These are phyloP conservation scores for Alosa alosa DNA, from an alignment of 2,113 vertebrate genomes.

Conservation along the genomic window DNA sequence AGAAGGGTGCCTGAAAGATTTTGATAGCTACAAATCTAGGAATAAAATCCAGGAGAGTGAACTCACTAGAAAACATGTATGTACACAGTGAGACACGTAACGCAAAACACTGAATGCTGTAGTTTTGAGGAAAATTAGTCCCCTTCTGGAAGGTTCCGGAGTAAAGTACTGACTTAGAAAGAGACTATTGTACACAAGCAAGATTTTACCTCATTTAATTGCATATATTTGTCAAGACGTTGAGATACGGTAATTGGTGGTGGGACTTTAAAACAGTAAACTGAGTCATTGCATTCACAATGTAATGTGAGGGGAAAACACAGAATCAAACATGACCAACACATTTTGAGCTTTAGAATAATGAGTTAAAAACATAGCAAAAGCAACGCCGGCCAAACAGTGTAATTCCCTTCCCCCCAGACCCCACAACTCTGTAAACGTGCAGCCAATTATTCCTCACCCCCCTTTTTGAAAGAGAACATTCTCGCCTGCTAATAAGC, in stretches of 20 bases:
- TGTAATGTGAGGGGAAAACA: background rate
- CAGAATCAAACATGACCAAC: constrained; percentile 4
- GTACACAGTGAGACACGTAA: background rate
- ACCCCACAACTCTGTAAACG: background rate
- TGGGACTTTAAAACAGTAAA: constrained; percentile 54
- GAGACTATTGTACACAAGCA: constrained; percentile 31
- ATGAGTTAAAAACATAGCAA: constrained; percentile 18
- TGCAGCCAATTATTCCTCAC: background rate
- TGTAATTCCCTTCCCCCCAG: background rate
- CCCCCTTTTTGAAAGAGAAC: background rate
- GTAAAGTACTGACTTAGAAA: background rate
- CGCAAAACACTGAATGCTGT: background rate
- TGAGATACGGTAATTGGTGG: constrained; percentile 51
- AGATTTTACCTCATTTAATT: constrained; percentile 40
- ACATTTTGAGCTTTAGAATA: background rate
- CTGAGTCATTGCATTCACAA: constrained; percentile 1
- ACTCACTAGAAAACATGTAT: background rate
- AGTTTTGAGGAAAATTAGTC: background rate
- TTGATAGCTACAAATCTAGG: background rate
- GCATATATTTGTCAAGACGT: constrained; percentile 51
- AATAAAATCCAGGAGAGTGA: background rate
- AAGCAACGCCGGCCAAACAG: background rate
- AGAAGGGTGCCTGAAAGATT: background rate
- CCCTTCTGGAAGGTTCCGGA: background rate
- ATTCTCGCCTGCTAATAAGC: background rate